Evolutionary conservation across 2,888 invertebrate genomes (phyloP).

Genomic region (Aleiodes testaceus): DNA sequence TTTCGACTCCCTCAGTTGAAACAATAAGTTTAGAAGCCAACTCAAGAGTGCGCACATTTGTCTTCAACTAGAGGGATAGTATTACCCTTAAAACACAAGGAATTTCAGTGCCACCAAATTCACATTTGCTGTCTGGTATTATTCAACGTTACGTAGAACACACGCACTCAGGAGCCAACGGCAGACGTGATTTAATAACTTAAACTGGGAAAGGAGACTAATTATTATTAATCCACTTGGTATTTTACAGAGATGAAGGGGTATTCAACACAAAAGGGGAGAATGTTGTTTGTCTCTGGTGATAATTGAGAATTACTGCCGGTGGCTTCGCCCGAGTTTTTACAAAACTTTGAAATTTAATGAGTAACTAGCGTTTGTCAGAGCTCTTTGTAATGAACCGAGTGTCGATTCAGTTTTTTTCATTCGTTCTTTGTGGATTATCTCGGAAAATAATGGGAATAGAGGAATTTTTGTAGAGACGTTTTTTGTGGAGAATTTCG

Average conservation of each 20-base stretch:
- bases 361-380: too few relatives aligned
- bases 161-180: not conserved
- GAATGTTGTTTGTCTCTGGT: not conserved
- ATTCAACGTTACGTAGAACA: not conserved
- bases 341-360: conserved; percentile 13
- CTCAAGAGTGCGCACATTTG: not conserved
- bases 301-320: conserved; percentile 16
- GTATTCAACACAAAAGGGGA: conserved; percentile 10
- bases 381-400: too few relatives aligned
- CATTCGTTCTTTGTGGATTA: too few relatives aligned
- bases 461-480: too few relatives aligned
- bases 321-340: not conserved
- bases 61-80: not conserved
- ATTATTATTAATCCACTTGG: conserved; percentile 25
- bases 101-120: not conserved
- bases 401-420: too few relatives aligned
- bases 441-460: too few relatives aligned
- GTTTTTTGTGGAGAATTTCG: too few relatives aligned
- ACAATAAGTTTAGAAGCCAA: not conserved
- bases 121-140: conserved; percentile 1
- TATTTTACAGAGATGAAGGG: conserved; percentile 5
- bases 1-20: not conserved
- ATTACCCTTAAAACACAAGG: not conserved
- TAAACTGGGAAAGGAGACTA: not conserved
- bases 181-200: conserved; percentile 1